Base-by-base conservation (phyloP, 2,113 vertebrate species). In the Hyperopisus bebe region DNA sequence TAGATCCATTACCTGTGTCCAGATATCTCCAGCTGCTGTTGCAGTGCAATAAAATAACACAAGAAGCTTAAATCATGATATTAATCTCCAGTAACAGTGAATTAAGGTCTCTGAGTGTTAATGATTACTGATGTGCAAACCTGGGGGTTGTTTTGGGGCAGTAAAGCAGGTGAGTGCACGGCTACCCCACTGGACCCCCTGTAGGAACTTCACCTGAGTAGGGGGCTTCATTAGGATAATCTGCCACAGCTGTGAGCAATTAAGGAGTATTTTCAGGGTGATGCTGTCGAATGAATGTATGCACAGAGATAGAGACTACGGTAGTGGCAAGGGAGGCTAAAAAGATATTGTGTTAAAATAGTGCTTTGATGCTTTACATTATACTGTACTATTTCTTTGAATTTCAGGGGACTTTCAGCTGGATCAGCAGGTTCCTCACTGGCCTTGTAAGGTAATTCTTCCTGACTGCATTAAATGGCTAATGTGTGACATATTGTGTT, bases 361-460 rank as follows among this genome's bases (percentile, higher is more conserved):
- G 70, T 39, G 70, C 15, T 39, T 35, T 77, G 70, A 77, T 39
- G 70, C 70, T 19, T 13, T 80, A 77, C 15, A 39, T 35, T 44
- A 47, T 47, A 46, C 47, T 84, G 10, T 0, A 46, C 39, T 84
- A 84, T 84, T 48, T 86, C 44, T 86, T 50, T 27, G 51, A 53
- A 86, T 86, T 86, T 86, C 46, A 11, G 48, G 1, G 27, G 13
- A 50, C 85, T 86, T 86, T 51, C 48, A 53, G 17, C 85, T 31
- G 13, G 85, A 51, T 51, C 47, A 86, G 48, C 46, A 0, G 17
- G 85, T 39, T 86, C n/a, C 3, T 50, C 42, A 35, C 24, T 48
- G n/a, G 85, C 85, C n/a, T 31, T 51, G 85, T 5, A 86, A 86
- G n/a, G 85, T 51, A 86, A 86, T 86, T 86, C n/a, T 31, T 86